Base-by-base conservation (phyloP, 2,888 invertebrate species). In the Eupithecia subfuscata region DNA sequence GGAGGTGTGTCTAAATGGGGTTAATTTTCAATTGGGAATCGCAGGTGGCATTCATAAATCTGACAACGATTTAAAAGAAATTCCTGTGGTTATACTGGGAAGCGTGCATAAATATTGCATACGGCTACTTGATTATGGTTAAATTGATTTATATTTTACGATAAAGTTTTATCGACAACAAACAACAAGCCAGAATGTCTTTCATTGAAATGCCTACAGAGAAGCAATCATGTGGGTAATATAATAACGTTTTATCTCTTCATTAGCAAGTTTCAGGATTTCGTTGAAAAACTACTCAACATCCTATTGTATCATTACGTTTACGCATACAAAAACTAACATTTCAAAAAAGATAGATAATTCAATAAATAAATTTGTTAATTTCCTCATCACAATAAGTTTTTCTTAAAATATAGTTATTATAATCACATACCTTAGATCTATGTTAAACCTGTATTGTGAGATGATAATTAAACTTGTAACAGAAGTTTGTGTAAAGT, bases 21-120 rank as follows among this genome's bases (percentile, higher is more conserved):
- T 92, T 92, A 93, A 94, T 93, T 93, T 94, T 94, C 93, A 94
- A 94, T 95, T 91, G 90, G 84, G 86, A 87, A 88, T 88, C 91
- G 89, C 90, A 87, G 92, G 93, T 94, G 93, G 93, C 89, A 90
- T 88, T 89, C 88, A 90, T 90, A 90, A 91, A 92, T 92, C 89
- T 91, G 87, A 83, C 80, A 75, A 81, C 74, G 85, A 86, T 89
- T 91, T 90, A 88, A 87, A 90, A 90, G 89, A 89, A 90, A 91
- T 90, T 85, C 88, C 85, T 85, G 82, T 84, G 81, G 84, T 86
- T 85, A 81, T 89, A 88, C 88, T 81, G 81, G 84, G 88, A 89
- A 91, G 84, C 82, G 83, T 82, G 83, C 87, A 91, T 91, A 88
- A 89, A 91, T 90, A 89, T 90, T 88, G 83, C 81, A 85, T 86